Evolutionary conservation across 2,113 vertebrate genomes (phyloP).

Genomic region (Pygoscelis antarcticus): DNA sequence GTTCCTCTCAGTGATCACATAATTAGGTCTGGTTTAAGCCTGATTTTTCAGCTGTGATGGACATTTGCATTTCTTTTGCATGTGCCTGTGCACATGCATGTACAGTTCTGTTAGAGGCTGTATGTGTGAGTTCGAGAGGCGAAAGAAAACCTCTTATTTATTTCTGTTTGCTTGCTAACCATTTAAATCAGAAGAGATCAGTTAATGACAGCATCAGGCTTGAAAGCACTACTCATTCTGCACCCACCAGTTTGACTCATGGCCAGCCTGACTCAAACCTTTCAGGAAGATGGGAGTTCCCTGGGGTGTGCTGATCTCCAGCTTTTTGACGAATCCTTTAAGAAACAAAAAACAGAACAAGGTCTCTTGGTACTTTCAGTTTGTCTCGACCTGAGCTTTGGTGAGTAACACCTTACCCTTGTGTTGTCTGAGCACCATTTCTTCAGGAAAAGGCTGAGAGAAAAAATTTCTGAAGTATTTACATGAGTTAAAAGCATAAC

Average conservation of each 20-base stretch:
- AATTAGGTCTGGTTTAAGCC: background rate
- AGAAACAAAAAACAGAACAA: background rate
- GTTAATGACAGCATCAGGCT: background rate
- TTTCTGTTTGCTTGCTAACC: background rate
- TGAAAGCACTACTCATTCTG: background rate
- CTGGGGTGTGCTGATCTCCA: background rate
- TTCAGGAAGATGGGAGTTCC: background rate
- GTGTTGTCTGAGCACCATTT: background rate
- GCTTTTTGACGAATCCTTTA: background rate
- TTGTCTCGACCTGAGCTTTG: background rate
- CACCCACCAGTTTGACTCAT: background rate
- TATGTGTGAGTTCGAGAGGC: background rate
- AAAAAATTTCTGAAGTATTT: background rate
- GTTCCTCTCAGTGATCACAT: background rate
- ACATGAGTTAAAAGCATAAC: background rate
- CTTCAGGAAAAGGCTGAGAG: background rate
- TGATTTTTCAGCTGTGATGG: background rate
- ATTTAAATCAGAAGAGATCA: background rate
- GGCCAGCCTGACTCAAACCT: background rate
- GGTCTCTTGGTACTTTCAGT: background rate
- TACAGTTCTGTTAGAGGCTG: background rate
- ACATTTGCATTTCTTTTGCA: background rate
- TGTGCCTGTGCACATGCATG: background rate
- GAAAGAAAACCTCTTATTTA: background rate
- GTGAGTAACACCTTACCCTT: background rate